phyloP scores from a whole-genome alignment of 2,797 vertebrate species.

The Paedocypris micromegethes region DNA sequence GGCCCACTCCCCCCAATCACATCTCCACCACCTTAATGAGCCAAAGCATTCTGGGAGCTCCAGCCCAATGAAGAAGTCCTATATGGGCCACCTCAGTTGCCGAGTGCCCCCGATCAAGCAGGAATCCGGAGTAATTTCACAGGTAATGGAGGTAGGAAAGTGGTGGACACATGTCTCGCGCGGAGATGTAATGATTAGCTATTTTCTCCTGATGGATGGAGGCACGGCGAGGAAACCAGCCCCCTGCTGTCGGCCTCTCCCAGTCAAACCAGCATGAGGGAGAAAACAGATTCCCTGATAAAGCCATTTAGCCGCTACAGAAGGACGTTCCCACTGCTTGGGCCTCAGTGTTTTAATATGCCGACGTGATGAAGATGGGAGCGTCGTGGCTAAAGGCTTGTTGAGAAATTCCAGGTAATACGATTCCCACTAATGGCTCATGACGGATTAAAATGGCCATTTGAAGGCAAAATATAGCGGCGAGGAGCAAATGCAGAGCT shows the following conservation, averaged over 20 bases:
- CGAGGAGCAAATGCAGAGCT: no score
- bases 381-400: not conserved
- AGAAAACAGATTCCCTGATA: constrained; percentile 13
- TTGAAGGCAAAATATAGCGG: no score
- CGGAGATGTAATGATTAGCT: constrained; percentile 42
- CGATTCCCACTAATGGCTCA: no score
- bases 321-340: not conserved
- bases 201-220: constrained; percentile 39
- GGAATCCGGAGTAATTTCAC: constrained; percentile 28
- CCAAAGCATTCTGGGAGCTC: constrained; percentile 28
- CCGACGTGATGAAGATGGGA: not conserved
- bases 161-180: constrained; percentile 38
- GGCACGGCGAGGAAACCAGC: constrained; percentile 16
- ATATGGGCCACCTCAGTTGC: constrained; percentile 17
- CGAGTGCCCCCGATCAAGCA: constrained; percentile 9
- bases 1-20: constrained; percentile 58
- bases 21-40: constrained; percentile 15
- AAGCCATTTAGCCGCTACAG: not conserved
- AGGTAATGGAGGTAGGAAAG: constrained; percentile 28
- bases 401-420: no score
- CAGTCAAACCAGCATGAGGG: constrained; percentile 13
- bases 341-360: constrained; percentile 7
- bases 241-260: constrained; percentile 27
- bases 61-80: constrained; percentile 9
- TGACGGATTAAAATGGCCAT: no score